These are phyloP conservation scores for Phenganax stokvisi DNA, from an alignment of 92 coral and sea anemone genomes.

Conservation along the genomic window DNA sequence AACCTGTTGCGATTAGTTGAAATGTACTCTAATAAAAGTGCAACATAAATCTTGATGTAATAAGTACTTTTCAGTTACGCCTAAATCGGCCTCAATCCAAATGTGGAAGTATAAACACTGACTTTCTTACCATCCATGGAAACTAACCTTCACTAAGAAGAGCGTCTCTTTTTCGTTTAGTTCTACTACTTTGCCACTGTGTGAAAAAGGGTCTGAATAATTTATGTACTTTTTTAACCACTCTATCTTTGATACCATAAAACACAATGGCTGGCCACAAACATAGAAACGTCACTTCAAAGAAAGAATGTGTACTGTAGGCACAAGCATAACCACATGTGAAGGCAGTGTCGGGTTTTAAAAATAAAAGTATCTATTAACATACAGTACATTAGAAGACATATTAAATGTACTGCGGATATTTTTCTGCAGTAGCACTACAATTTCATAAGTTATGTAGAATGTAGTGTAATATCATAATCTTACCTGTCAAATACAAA, in stretches of 20 bases:
- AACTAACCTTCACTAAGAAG: constrained; percentile 53
- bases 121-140: neutral
- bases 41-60: too few species aligned
- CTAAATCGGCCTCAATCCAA: neutral
- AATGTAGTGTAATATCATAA: neutral
- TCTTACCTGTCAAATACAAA: constrained; percentile 20
- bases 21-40: too few species aligned
- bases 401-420: too few species aligned
- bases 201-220: constrained; percentile 71
- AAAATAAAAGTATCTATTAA: constrained; percentile 2
- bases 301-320: neutral
- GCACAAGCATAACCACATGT: too few species aligned
- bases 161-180: constrained; percentile 66
- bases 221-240: constrained; percentile 56
- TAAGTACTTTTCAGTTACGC: too few species aligned
- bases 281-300: constrained; percentile 62
- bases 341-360: too few species aligned
- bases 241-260: constrained; percentile 69
- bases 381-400: too few species aligned
- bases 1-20: too few species aligned
- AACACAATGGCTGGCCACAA: constrained; percentile 81
- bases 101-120: neutral
- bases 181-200: constrained; percentile 87
- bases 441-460: too few species aligned
- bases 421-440: too few species aligned